These are phyloP conservation scores for Macrotus californicus DNA, from an alignment of 2,113 vertebrate species.

Conservation along the genomic window DNA sequence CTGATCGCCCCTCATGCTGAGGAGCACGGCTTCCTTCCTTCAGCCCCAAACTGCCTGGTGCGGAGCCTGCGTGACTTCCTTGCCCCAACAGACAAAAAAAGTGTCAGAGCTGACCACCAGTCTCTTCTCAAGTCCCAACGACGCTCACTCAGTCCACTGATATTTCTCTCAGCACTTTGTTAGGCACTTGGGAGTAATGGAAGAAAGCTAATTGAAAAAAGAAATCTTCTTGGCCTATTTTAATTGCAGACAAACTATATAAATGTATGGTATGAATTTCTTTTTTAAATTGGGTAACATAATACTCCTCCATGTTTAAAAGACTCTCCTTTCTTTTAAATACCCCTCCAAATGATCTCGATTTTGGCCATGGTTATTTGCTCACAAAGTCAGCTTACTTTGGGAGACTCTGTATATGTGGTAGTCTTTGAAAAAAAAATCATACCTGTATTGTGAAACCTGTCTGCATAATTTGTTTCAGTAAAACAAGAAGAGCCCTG, in stretches of 20 bases:
- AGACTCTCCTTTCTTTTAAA: not conserved
- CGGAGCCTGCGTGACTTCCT: not conserved
- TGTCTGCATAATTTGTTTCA: not conserved
- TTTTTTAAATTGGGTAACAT: not conserved
- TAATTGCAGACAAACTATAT: not conserved
- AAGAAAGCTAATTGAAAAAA: slow-evolving; percentile 1
- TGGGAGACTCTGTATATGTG: not conserved
- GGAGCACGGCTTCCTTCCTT: not conserved
- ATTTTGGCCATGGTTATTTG: not conserved
- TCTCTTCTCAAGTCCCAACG: not conserved
- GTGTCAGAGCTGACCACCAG: not conserved
- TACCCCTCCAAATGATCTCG: not conserved
- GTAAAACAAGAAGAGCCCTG: not conserved
- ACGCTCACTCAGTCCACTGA: no score
- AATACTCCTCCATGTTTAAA: not conserved
- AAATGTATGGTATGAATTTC: not conserved
- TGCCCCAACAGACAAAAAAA: not conserved
- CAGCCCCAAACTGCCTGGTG: not conserved
- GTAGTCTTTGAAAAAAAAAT: not conserved
- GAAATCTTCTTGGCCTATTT: not conserved
- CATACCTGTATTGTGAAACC: not conserved
- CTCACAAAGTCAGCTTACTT: slow-evolving; percentile 1
- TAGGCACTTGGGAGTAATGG: not conserved
- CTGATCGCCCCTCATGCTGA: fast-evolving
- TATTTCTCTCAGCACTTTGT: not conserved